A percentile compares a stretch with the other conserved stretches of the same genome.
Evolutionary conservation across 2,797 vertebrate genomes (phyloP).

Genomic region (Xenops minutus): DNA sequence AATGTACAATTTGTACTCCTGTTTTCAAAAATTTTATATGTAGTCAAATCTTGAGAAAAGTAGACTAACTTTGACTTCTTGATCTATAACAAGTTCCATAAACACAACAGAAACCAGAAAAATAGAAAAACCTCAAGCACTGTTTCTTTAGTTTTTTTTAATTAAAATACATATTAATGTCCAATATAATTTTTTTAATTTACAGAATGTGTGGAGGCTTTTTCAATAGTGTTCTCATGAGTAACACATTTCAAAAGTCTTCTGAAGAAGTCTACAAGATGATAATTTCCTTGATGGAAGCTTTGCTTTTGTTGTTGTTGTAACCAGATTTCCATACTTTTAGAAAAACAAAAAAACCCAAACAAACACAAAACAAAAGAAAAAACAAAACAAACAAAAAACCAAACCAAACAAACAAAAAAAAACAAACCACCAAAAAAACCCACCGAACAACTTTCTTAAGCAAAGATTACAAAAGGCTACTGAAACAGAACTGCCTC

Average conservation of each 20-base stretch:
- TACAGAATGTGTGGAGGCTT: neutral
- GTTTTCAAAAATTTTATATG: neutral
- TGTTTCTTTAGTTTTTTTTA: neutral
- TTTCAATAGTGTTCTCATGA: neutral
- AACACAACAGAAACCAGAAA: neutral
- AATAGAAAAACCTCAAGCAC: neutral
- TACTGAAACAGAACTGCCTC: neutral
- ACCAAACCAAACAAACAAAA: no score
- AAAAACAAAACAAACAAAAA: no score
- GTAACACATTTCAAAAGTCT: neutral
- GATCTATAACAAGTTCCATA: neutral
- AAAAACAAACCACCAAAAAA: no score
- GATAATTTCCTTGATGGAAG: neutral
- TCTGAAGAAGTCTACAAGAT: neutral
- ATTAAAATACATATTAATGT: neutral
- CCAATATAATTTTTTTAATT: neutral
- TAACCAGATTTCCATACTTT: neutral
- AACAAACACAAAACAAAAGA: no score
- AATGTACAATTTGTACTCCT: neutral
- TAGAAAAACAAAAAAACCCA: neutral
- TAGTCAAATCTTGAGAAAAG: neutral
- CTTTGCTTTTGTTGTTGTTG: neutral
- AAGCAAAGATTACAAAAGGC: neutral
- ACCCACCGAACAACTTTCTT: neutral
- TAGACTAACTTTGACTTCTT: neutral